phyloP scores from a whole-genome alignment of 2,113 vertebrate genomes.

The Phyllostomus discolor region DNA sequence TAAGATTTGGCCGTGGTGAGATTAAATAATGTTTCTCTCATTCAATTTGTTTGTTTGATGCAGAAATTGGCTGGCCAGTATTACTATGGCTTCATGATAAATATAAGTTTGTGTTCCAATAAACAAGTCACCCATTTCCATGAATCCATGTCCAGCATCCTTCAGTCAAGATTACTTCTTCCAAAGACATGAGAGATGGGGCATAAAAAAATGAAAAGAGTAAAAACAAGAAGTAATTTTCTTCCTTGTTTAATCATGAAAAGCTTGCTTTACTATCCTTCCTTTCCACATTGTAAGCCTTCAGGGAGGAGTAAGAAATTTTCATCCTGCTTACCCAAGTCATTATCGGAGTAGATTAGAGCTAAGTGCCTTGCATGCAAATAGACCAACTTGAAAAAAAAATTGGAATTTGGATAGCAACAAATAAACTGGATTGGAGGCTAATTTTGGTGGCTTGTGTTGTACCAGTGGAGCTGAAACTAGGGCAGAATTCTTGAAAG shows the following conservation, averaged over 20 bases:
- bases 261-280: conserved; percentile 13
- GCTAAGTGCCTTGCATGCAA: conserved; percentile 28
- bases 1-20: background rate
- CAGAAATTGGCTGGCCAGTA: background rate
- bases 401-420: conserved; percentile 53
- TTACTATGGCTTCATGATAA: background rate
- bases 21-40: conserved; percentile 20
- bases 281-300: background rate
- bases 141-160: background rate
- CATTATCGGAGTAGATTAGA: conserved; percentile 61
- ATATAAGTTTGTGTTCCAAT: background rate
- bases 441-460: background rate
- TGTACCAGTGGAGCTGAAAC: background rate
- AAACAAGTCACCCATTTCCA: background rate
- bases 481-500: background rate
- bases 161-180: conserved; percentile 1
- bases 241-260: conserved; percentile 32
- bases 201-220: background rate
- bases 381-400: conserved; percentile 45
- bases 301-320: conserved; percentile 36
- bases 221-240: background rate
- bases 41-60: conserved; percentile 35
- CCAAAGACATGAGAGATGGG: background rate
- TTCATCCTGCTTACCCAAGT: conserved; percentile 55
- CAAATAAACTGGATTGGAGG: conserved; percentile 32